phyloP scores from a whole-genome alignment of 2,888 invertebrate genomes.

The Mactromeris polynyma region DNA sequence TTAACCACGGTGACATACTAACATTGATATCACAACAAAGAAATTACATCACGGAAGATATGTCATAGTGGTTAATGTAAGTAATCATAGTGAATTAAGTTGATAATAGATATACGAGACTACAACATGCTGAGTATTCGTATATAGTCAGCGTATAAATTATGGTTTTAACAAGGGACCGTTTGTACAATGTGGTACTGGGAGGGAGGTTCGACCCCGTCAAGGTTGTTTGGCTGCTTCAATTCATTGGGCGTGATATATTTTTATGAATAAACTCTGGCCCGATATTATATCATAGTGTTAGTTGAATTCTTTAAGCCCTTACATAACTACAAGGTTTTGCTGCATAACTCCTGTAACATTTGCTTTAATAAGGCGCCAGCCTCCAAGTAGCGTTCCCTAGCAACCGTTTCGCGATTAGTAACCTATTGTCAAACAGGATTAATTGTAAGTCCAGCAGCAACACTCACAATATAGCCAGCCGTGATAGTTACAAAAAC shows the following conservation, averaged over 20 bases:
- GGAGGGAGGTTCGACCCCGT: not conserved
- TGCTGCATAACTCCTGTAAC: too few relatives aligned
- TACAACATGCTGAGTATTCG: conserved; percentile 7
- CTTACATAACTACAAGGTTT: too few relatives aligned
- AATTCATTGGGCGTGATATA: conserved; percentile 6
- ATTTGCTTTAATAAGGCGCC: too few relatives aligned
- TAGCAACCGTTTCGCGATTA: too few relatives aligned
- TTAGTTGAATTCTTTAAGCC: too few relatives aligned
- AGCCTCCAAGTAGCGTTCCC: too few relatives aligned
- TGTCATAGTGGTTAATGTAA: conserved; percentile 22
- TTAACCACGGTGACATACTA: not conserved
- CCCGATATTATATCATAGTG: not conserved
- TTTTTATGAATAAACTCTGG: conserved; percentile 12
- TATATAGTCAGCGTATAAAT: not conserved
- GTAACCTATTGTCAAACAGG: too few relatives aligned
- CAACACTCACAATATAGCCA: too few relatives aligned
- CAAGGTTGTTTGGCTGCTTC: not conserved
- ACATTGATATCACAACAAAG: conserved; percentile 26
- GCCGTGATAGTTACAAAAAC: too few relatives aligned
- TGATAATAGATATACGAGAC: conserved; percentile 42
- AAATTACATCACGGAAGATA: conserved; percentile 29
- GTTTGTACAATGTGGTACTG: conserved; percentile 2
- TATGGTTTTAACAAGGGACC: not conserved
- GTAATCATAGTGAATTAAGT: conserved; percentile 42
- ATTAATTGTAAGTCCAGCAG: too few relatives aligned